Percentiles rank a stretch among this genome's conserved stretches.
These are phyloP conservation scores for Montipora foliosa DNA, from an alignment of 64 coral and sea anemone species.

Conservation along the genomic window DNA sequence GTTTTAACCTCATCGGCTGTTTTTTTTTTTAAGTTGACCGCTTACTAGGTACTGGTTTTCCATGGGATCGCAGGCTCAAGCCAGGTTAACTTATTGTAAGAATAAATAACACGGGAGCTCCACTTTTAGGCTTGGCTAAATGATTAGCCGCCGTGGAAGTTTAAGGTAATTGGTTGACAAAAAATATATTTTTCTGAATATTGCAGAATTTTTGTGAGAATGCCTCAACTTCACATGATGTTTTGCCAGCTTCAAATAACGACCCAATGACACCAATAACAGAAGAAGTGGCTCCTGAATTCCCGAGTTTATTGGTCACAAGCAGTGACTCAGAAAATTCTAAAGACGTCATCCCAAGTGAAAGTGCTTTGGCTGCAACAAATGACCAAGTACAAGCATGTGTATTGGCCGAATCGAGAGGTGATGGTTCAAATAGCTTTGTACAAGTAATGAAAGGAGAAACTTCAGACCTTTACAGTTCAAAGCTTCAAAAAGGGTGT, in stretches of 20 bases:
- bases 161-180: no score
- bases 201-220: slow-evolving; percentile 17
- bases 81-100: no score
- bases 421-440: neutral
- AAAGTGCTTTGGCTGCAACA: neutral
- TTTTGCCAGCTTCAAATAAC: neutral
- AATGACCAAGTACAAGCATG: neutral
- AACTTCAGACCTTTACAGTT: neutral
- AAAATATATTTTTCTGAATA: neutral
- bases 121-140: no score
- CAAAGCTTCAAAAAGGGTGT: neutral
- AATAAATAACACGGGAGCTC: no score
- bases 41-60: no score
- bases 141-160: no score
- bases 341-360: neutral
- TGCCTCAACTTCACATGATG: neutral
- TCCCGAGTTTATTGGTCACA: neutral
- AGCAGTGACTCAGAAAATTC: neutral
- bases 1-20: no score
- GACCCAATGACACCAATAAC: slow-evolving; percentile 43
- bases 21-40: no score
- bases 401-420: neutral
- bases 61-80: no score
- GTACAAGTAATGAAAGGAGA: neutral
- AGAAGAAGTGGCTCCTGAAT: slow-evolving; percentile 37